phyloP scores from a whole-genome alignment of 64 coral and sea anemone genomes.

The Montipora sp. region DNA sequence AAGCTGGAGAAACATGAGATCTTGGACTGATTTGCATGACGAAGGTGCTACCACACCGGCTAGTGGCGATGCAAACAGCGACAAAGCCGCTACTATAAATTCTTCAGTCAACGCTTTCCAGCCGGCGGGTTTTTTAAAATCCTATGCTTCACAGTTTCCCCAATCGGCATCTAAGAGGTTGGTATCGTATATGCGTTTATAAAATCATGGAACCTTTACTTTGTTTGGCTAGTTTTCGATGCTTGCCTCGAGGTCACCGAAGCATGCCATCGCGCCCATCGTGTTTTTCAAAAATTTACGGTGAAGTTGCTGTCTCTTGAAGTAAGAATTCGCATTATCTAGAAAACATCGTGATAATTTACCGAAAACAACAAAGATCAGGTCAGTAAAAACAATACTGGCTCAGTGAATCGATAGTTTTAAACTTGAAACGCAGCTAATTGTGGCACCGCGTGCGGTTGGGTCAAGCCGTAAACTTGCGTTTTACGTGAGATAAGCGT shows the following conservation, averaged over 20 bases:
- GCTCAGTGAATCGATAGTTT: not conserved
- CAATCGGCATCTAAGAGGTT: constrained; percentile 11
- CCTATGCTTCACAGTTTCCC: not conserved
- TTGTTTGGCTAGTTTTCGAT: not conserved
- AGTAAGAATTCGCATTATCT: not conserved
- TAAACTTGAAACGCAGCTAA: not conserved
- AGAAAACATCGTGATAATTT: not conserved
- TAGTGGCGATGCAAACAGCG: not conserved
- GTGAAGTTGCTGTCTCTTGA: too few relatives aligned
- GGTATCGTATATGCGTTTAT: not conserved
- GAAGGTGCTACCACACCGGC: not conserved
- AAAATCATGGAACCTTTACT: not conserved
- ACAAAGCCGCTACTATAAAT: not conserved
- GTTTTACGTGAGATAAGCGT: not conserved
- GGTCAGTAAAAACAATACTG: not conserved
- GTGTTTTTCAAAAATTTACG: not conserved
- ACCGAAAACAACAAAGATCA: not conserved
- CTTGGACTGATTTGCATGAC: not conserved
- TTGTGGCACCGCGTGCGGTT: not conserved
- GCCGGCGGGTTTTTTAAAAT: not conserved
- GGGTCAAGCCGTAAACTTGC: not conserved
- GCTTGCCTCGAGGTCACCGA: not conserved
- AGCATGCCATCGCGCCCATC: not conserved
- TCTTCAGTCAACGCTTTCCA: not conserved
- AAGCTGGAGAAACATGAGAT: not conserved